These are phyloP conservation scores for Hoplias malabaricus DNA, from an alignment of 2,113 vertebrate species.

Conservation along the genomic window DNA sequence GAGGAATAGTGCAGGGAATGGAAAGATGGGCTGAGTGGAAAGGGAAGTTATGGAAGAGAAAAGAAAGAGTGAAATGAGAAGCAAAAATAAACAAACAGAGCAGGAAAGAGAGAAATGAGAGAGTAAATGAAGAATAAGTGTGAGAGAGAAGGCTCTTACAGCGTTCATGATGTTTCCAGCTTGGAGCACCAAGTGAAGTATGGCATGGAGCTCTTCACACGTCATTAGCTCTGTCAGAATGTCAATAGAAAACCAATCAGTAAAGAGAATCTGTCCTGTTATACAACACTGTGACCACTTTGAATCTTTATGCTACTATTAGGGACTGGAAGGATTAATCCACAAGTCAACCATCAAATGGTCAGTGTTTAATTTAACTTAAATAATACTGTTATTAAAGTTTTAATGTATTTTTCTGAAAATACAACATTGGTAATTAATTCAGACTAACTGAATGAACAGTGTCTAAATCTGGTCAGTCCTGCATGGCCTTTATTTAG, in stretches of 20 bases:
- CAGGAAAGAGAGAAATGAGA: background rate
- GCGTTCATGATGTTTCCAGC: slow-evolving; percentile 99
- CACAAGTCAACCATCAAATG: background rate
- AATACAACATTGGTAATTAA: too few relatives aligned
- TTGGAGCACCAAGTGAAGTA: slow-evolving; percentile 94
- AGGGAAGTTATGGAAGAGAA: background rate
- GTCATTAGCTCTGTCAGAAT: slow-evolving; percentile 84
- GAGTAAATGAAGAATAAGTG: background rate
- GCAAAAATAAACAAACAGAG: background rate
- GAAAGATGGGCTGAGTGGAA: background rate
- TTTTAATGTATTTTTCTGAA: too few relatives aligned
- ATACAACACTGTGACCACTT: background rate
- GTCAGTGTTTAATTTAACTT: too few relatives aligned
- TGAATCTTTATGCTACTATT: background rate
- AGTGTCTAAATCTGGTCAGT: too few relatives aligned
- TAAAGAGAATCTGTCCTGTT: background rate
- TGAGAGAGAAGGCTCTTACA: slow-evolving; percentile 73
- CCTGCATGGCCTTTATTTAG: too few relatives aligned
- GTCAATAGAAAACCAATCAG: slow-evolving; percentile 46
- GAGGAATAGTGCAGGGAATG: background rate
- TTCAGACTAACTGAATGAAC: too few relatives aligned
- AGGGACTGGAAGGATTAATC: background rate
- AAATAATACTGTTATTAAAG: too few relatives aligned
- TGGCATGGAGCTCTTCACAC: slow-evolving; percentile 93
- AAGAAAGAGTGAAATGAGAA: background rate